phyloP scores from a whole-genome alignment of 37 sponge, comb jelly and placozoan genomes.

The Tethya wilhelma region DNA sequence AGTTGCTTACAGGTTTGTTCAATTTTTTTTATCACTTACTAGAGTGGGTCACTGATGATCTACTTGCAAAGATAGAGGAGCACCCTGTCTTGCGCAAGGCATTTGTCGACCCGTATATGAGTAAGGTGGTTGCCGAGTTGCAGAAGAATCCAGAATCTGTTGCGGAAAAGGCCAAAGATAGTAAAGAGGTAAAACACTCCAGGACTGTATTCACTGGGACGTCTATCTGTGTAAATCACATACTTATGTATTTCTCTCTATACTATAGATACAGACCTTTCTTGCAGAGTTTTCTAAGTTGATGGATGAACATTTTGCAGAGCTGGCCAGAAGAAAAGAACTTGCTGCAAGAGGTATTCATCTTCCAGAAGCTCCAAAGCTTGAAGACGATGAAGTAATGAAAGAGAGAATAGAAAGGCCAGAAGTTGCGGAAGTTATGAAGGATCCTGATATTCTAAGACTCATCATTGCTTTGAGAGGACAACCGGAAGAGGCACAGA shows the following conservation, averaged over 20 bases:
- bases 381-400: constrained; percentile 46
- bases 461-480: constrained; percentile 38
- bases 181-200: constrained; percentile 48
- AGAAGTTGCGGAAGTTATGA: constrained; percentile 53
- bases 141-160: constrained; percentile 62
- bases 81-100: constrained; percentile 66
- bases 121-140: constrained; percentile 45
- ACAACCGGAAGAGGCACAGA: constrained; percentile 60
- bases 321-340: constrained; percentile 56
- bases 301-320: constrained; percentile 83
- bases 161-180: constrained; percentile 22
- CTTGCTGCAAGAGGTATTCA: not conserved
- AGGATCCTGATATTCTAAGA: constrained; percentile 45
- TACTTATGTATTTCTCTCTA: not conserved
- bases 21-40: not conserved
- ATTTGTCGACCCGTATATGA: constrained; percentile 65
- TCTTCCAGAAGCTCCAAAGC: not conserved
- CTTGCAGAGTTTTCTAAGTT: constrained; percentile 74
- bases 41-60: constrained; percentile 89
- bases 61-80: constrained; percentile 67
- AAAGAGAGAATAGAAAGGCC: constrained; percentile 43
- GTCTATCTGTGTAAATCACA: not conserved
- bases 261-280: constrained; percentile 32
- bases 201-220: not conserved
- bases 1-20: not conserved